Conservation (phyloP, 37 sponge, comb jelly and placozoan species). For the Mnemiopsis leidyi region DNA sequence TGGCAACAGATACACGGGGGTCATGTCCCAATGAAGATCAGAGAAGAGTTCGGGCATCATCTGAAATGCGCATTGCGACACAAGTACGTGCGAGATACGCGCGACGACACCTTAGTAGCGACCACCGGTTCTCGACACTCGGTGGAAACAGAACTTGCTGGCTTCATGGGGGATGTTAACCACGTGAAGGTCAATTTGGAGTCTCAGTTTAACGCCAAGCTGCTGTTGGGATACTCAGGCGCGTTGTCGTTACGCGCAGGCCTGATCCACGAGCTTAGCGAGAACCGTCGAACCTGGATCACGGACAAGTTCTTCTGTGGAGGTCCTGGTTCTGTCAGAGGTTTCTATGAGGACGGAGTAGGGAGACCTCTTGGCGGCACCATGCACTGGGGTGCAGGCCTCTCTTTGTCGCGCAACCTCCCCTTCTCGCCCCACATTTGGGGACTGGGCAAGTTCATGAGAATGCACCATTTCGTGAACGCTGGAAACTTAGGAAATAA, state of each 20-base stretch:
- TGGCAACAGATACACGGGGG: slow-evolving; percentile 40
- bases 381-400: slow-evolving; percentile 31
- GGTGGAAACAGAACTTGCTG: slow-evolving; percentile 8
- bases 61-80: slow-evolving; percentile 29
- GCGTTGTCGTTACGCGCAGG: neutral
- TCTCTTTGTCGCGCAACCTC: slow-evolving; percentile 3
- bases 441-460: slow-evolving; percentile 46
- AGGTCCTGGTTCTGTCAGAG: slow-evolving; percentile 31
- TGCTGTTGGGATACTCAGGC: slow-evolving; percentile 22
- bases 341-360: slow-evolving; percentile 36
- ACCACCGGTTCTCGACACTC: neutral
- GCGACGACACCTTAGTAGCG: neutral
- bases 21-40: slow-evolving; percentile 9
- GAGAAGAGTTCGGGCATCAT: slow-evolving; percentile 57
- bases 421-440: slow-evolving; percentile 61
- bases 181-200: slow-evolving; percentile 22
- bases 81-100: neutral
- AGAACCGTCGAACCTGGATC: slow-evolving; percentile 1
- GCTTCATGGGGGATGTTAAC: slow-evolving; percentile 46
- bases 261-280: neutral
- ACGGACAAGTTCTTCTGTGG: slow-evolving; percentile 47
- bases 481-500: slow-evolving; percentile 4
- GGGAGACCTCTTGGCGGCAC: slow-evolving; percentile 49
- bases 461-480: slow-evolving; percentile 49
- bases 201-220: neutral